phyloP scores from a whole-genome alignment of 2,797 vertebrate genomes.

The Sebastiscus albofasciatus region DNA sequence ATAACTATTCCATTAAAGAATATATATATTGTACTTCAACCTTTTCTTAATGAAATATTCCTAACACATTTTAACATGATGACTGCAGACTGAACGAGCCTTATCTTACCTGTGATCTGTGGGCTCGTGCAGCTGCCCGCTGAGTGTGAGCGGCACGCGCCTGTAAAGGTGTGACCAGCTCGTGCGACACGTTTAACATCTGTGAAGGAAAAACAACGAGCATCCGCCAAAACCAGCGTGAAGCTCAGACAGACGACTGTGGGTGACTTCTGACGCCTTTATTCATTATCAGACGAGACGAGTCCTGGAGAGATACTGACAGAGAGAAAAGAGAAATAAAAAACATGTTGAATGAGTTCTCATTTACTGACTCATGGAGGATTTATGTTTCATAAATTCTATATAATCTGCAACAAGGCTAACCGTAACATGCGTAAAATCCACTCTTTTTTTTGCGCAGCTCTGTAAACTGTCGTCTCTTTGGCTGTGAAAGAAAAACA shows the following conservation, averaged over 20 bases:
- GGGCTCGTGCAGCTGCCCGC: conserved; percentile 29
- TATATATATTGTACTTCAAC: too few relatives aligned
- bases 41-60: not conserved
- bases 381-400: not conserved
- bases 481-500: not conserved
- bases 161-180: conserved; percentile 22
- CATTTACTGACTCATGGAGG: not conserved
- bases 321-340: not conserved
- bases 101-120: not conserved
- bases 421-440: conserved; percentile 20
- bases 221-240: conserved; percentile 44
- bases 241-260: not conserved
- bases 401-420: not conserved
- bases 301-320: not conserved
- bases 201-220: conserved; percentile 5
- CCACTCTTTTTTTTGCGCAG: not conserved
- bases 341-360: not conserved
- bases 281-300: not conserved
- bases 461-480: not conserved
- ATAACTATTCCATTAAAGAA: not conserved
- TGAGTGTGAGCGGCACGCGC: conserved; percentile 32
- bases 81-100: not conserved
- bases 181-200: conserved; percentile 39
- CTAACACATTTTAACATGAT: not conserved
- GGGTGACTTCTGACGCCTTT: not conserved